Evolutionary conservation across 2,888 invertebrate genomes (phyloP).

Genomic region (Morinoia aosen): DNA sequence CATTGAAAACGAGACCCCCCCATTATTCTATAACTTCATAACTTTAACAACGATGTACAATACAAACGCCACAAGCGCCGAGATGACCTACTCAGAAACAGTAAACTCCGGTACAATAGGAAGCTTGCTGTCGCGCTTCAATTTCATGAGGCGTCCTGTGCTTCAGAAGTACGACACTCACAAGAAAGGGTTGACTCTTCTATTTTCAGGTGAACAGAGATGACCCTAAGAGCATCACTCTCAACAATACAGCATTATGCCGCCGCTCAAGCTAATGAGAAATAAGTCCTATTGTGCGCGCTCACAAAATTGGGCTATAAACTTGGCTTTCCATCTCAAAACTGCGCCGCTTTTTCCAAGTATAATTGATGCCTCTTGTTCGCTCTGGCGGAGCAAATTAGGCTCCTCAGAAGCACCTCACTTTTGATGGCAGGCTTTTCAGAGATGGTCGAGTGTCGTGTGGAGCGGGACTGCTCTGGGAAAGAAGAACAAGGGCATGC

Average conservation of each 20-base stretch:
- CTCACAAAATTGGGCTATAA: constrained; percentile 46
- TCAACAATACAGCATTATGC: not conserved
- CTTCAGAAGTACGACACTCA: not conserved
- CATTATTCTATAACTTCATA: no score
- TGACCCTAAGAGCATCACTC: not conserved
- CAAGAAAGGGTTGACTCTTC: constrained; percentile 30
- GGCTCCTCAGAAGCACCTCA: not conserved
- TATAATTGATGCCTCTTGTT: constrained; percentile 15
- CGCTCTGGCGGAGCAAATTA: not conserved
- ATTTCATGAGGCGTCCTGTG: not conserved
- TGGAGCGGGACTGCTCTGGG: not conserved
- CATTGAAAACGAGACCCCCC: no score
- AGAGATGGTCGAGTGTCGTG: not conserved
- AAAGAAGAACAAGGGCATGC: not conserved
- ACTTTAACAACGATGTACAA: no score
- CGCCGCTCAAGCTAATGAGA: constrained; percentile 38
- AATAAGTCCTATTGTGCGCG: constrained; percentile 40
- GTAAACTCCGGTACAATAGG: not conserved
- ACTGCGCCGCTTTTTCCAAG: not conserved
- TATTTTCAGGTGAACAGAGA: constrained; percentile 1
- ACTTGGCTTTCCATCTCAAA: constrained; percentile 40
- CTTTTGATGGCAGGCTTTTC: not conserved
- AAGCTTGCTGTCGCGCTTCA: not conserved
- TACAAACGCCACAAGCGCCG: no score
- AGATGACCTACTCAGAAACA: not conserved